Base-by-base conservation (phyloP, 2,113 vertebrate genomes). In the Melanocharis versteri region DNA sequence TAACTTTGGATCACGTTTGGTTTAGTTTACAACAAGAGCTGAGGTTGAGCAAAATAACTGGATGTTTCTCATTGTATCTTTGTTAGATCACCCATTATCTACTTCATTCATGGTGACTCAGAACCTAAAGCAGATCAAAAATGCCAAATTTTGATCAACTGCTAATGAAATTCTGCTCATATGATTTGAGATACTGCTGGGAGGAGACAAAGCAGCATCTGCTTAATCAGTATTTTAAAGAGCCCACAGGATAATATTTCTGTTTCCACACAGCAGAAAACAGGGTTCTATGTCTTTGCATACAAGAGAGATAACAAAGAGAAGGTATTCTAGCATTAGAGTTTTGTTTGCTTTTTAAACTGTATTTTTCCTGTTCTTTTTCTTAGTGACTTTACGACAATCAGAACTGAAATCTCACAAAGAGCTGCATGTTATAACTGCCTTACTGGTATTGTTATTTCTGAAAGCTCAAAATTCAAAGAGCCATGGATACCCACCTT, bases 381-480 rank as follows among this genome's bases (percentile, higher is more conserved):
- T 15, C 48, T 65, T 57, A 11, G 57, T 48, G 81, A 87, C 18
- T 82, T 65, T 48, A 39, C 37, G 77, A 33, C 11, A 51, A 57
- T 50, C 30, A 51, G 24, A 70, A 51, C 6, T 28, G 37, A 84
- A 92, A 79, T 71, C 44, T 51, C 69, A 72, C 22, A 19, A 64
- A 30, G 15, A 84, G 7, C 10, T 82, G n/a, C 30, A 58, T 18
- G 3, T 58, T 83, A n/a, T 37, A 61, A 30, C 31, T 85, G 13
- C 54, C 31, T 92, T 89, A 31, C 31, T 80, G 18, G 27, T 23
- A 30, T 10, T 91, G 50, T 56, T 95, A 39, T 76, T 90, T 79
- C 50, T 94, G 48, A 92, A 93, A 88, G 22, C n/a, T 82, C n/a
- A 62, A 33, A 47, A 69, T 88, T 96, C 82, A 94, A 86, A 94